Percentiles rank a stretch among this genome's conserved stretches.
Conservation (phyloP, 2,113 vertebrate species). For the Carettochelys insculpta region DNA sequence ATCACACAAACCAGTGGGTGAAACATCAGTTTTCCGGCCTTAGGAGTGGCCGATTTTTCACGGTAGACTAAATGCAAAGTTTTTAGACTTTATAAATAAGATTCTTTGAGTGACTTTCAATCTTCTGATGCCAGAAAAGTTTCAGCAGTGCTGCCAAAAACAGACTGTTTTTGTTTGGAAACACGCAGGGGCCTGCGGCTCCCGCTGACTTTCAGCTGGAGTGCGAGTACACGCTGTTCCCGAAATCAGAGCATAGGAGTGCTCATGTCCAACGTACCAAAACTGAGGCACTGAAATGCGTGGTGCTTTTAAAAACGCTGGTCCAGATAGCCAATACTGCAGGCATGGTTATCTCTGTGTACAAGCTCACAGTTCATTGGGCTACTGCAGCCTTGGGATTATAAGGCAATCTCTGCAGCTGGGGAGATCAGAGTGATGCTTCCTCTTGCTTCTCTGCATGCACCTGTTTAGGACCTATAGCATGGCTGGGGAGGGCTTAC, state of each 20-base stretch:
- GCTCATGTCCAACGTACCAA: not conserved
- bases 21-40: not conserved
- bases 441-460: not conserved
- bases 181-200: accelerated
- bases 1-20: not conserved
- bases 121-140: not conserved
- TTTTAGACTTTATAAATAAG: not conserved
- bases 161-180: not conserved
- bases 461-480: not conserved
- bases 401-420: not conserved
- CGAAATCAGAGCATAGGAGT: not conserved
- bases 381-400: not conserved
- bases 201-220: not conserved
- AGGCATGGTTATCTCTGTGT: not conserved
- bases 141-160: not conserved
- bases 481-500: not conserved
- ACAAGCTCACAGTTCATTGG: not conserved
- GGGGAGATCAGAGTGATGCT: not conserved
- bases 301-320: not conserved
- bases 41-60: not conserved
- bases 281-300: not conserved
- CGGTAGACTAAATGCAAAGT: not conserved
- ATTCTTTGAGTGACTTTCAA: not conserved
- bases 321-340: not conserved
- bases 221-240: not conserved